These are phyloP conservation scores for Hipparchia sbordonii DNA, from an alignment of 2,888 invertebrate genomes.

Conservation along the genomic window DNA sequence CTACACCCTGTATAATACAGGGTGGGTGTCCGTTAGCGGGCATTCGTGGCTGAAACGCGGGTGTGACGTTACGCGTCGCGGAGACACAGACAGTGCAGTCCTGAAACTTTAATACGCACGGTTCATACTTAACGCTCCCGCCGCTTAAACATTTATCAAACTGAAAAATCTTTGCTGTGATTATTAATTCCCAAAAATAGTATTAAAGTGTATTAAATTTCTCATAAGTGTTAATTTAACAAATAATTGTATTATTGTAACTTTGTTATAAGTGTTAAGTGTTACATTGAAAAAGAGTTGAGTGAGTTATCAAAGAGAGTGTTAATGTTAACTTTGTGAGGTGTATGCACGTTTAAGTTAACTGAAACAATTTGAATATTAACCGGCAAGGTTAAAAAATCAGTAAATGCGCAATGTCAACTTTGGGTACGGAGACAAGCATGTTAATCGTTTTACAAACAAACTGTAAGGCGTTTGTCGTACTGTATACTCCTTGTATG, in stretches of 20 bases:
- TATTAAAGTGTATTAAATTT: neutral
- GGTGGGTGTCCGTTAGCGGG: conserved; percentile 52
- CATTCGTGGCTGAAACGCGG: conserved; percentile 67
- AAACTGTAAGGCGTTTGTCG: conserved; percentile 63
- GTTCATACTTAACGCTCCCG: conserved; percentile 4
- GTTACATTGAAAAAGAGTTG: neutral
- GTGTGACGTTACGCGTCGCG: conserved; percentile 58
- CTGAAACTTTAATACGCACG: conserved; percentile 64
- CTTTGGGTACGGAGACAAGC: conserved; percentile 69
- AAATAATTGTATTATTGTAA: neutral
- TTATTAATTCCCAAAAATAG: neutral
- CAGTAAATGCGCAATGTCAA: conserved; percentile 77
- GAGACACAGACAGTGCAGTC: conserved; percentile 42
- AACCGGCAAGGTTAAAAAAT: conserved; percentile 68
- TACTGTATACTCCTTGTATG: conserved; percentile 62
- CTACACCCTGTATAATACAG: conserved; percentile 35
- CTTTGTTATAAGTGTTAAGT: neutral
- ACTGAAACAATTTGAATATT: conserved; percentile 61
- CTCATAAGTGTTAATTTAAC: neutral
- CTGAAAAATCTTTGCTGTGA: neutral
- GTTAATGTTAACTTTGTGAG: conserved; percentile 15
- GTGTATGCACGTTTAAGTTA: conserved; percentile 33
- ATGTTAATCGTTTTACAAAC: conserved; percentile 77
- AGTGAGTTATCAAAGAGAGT: conserved; percentile 1
- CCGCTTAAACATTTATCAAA: neutral